These are phyloP conservation scores for Oopsacas minuta DNA, from an alignment of 37 sponge, comb jelly and placozoan genomes.

Conservation along the genomic window DNA sequence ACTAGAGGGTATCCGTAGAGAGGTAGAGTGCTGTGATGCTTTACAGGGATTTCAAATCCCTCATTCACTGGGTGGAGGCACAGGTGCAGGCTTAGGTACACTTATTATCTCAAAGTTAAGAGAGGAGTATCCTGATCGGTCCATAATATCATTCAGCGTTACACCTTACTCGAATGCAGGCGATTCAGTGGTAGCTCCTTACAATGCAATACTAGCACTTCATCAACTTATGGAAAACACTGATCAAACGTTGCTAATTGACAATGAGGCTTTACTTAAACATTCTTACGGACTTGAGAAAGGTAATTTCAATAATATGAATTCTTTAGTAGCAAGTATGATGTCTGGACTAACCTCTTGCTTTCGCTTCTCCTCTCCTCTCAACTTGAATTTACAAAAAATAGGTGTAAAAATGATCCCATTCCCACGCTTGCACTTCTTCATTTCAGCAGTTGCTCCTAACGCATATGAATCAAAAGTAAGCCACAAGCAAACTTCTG, in stretches of 20 bases:
- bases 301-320: slow-evolving; percentile 88
- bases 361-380: slow-evolving; percentile 84
- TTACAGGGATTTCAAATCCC: slow-evolving; percentile 97
- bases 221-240: slow-evolving; percentile 99
- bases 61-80: slow-evolving; percentile 95
- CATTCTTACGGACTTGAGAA: slow-evolving; percentile 93
- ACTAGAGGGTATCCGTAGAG: slow-evolving; percentile 88
- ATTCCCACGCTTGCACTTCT: slow-evolving; percentile 99
- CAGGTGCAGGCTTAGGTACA: slow-evolving; percentile 94
- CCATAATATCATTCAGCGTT: slow-evolving; percentile 87
- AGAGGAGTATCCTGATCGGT: slow-evolving; percentile 94
- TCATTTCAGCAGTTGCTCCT: slow-evolving; percentile 99
- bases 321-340: slow-evolving; percentile 84
- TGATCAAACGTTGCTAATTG: slow-evolving; percentile 93
- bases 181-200: slow-evolving; percentile 59
- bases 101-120: slow-evolving; percentile 96
- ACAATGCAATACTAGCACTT: slow-evolving; percentile 77
- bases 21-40: slow-evolving; percentile 98
- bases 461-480: slow-evolving; percentile 94
- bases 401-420: slow-evolving; percentile 96
- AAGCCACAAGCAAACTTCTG: slow-evolving; percentile 89
- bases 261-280: slow-evolving; percentile 95
- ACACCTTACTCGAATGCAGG: slow-evolving; percentile 91
- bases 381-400: slow-evolving; percentile 91
- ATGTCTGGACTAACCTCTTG: slow-evolving; percentile 92